phyloP scores from a whole-genome alignment of 2,888 invertebrate species.

The Orthonevra nobilis region DNA sequence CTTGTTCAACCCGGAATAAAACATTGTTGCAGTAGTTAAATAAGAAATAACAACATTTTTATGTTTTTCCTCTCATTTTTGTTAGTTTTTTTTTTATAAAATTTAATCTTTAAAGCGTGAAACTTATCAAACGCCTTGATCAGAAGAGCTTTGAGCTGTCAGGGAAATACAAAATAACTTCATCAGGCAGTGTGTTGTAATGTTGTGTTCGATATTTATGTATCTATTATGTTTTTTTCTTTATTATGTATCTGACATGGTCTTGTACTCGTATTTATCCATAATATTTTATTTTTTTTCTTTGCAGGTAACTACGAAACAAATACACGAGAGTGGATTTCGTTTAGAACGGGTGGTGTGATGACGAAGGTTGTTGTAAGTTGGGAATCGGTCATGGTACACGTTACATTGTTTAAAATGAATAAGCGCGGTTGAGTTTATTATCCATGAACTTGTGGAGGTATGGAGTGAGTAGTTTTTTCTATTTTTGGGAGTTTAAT shows the following conservation, averaged over 20 bases:
- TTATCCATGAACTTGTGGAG: no score
- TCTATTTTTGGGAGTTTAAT: no score
- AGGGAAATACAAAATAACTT: slow-evolving; percentile 57
- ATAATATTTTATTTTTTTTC: slow-evolving; percentile 15
- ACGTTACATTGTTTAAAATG: slow-evolving; percentile 2
- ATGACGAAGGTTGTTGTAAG: slow-evolving; percentile 41
- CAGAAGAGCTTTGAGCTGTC: slow-evolving; percentile 57
- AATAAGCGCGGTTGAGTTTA: no score
- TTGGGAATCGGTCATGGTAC: slow-evolving; percentile 8
- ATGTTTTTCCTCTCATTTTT: slow-evolving; percentile 6
- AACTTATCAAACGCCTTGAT: slow-evolving; percentile 66
- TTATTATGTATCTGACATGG: slow-evolving; percentile 15
- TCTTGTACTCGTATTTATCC: slow-evolving; percentile 32
- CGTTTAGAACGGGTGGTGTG: slow-evolving; percentile 24
- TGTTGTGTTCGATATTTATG: slow-evolving; percentile 52
- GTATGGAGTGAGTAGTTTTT: not conserved
- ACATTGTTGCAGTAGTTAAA: slow-evolving; percentile 40
- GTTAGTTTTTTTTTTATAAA: not conserved
- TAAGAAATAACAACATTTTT: not conserved
- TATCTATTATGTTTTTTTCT: slow-evolving; percentile 34
- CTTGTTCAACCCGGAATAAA: slow-evolving; percentile 37
- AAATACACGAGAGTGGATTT: no score
- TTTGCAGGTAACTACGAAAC: slow-evolving; percentile 55
- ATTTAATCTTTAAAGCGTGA: slow-evolving; percentile 55
- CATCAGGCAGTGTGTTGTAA: slow-evolving; percentile 17